Conservation (phyloP, 2,113 vertebrate genomes). For the Paedocypris sp. region DNA sequence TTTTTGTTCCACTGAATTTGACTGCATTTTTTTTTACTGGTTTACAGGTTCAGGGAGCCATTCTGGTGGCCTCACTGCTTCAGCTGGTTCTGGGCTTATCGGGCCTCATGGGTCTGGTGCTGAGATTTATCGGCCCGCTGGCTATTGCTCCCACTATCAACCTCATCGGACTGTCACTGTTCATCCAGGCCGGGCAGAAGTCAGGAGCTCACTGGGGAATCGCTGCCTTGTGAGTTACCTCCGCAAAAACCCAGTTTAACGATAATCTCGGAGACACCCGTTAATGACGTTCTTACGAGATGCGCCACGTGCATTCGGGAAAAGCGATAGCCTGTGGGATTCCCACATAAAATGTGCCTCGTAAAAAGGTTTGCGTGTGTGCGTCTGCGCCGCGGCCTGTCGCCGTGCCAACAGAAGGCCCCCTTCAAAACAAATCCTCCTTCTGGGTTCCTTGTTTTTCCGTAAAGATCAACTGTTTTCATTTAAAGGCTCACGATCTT, state of each 20-base stretch:
- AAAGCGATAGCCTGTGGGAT: no score
- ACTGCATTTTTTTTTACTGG: not conserved
- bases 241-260: no score
- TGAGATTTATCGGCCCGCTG: constrained; percentile 61
- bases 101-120: constrained; percentile 57
- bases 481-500: not conserved
- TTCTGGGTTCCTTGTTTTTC: not conserved
- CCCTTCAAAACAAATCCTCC: not conserved
- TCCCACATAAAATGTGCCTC: no score
- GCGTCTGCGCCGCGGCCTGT: no score
- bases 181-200: constrained; percentile 64
- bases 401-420: not conserved
- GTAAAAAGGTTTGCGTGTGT: no score
- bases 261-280: no score
- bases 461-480: not conserved
- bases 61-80: constrained; percentile 58
- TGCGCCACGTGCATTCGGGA: no score
- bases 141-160: constrained; percentile 68
- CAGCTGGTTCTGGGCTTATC: constrained; percentile 60
- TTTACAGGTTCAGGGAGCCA: constrained; percentile 64
- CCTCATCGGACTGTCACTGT: constrained; percentile 64
- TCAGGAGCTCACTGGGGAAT: constrained; percentile 69
- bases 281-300: no score
- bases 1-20: no score
- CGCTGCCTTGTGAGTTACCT: constrained; percentile 59